Conservation (phyloP, 2,797 vertebrate genomes). For the Otolemur crassicaudatus region DNA sequence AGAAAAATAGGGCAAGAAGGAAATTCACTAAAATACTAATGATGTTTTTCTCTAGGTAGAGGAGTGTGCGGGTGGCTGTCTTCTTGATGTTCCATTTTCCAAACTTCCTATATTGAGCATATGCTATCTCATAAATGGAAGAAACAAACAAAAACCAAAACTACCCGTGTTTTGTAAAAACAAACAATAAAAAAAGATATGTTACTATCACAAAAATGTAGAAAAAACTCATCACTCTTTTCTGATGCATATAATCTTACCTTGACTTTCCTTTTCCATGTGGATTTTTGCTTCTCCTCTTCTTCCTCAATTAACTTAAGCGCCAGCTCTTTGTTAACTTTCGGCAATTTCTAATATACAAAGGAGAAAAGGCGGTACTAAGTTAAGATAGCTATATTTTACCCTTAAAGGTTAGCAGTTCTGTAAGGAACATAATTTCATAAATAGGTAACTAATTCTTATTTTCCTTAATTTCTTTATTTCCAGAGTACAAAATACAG, state of each 20-base stretch:
- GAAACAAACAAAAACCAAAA: not conserved
- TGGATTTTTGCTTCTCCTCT: constrained; percentile 88
- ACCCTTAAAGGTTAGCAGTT: not conserved
- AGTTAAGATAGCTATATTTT: not conserved
- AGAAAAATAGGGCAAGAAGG: not conserved
- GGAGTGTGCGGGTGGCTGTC: not conserved
- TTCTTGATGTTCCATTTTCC: not conserved
- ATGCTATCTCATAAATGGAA: not conserved
- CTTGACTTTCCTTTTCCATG: constrained; percentile 95
- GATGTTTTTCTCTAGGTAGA: not conserved
- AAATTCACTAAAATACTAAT: constrained; percentile 1
- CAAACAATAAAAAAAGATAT: not conserved
- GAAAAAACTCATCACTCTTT: not conserved
- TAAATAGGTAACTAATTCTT: not conserved
- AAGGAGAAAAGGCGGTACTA: not conserved
- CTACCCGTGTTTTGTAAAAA: not conserved
- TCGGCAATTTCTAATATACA: constrained; percentile 93
- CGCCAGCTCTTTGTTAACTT: constrained; percentile 97
- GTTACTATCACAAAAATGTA: not conserved
- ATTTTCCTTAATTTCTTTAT: not conserved
- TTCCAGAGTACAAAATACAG: not conserved
- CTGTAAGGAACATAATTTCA: not conserved
- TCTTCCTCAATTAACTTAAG: constrained; percentile 97
- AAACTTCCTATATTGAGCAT: not conserved
- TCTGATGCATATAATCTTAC: constrained; percentile 83